Conservation (phyloP, 2,797 vertebrate genomes). For the Diplodus sargus region DNA sequence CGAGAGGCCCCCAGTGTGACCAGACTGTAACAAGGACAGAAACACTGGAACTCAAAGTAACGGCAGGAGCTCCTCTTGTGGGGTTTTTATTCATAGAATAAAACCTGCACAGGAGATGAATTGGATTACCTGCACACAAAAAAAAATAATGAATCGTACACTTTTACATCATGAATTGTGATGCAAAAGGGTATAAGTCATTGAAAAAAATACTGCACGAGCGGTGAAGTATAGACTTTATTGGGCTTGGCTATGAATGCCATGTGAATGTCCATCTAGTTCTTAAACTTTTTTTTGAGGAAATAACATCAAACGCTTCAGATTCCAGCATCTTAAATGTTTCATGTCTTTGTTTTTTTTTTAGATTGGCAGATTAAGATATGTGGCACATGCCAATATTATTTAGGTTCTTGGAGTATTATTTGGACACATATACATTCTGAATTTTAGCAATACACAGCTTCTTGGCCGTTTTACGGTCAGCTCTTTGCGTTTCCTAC, state of each 20-base stretch:
- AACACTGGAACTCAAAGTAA: slow-evolving; percentile 25
- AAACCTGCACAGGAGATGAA: neutral
- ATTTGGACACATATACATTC: too few species aligned
- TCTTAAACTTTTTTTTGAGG: neutral
- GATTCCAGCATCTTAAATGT: too few species aligned
- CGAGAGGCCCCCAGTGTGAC: slow-evolving; percentile 40
- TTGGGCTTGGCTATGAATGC: neutral
- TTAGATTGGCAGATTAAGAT: too few species aligned
- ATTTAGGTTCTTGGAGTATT: too few species aligned
- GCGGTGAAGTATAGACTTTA: neutral
- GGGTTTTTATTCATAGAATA: neutral
- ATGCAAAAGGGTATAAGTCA: too few species aligned
- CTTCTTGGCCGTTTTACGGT: too few species aligned
- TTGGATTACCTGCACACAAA: neutral
- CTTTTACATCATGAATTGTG: neutral
- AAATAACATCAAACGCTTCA: too few species aligned
- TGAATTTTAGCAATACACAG: too few species aligned
- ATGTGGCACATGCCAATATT: too few species aligned
- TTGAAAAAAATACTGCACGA: neutral
- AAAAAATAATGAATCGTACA: neutral
- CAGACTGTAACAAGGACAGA: slow-evolving; percentile 19
- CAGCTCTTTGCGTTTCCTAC: too few species aligned
- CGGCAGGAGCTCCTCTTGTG: neutral
- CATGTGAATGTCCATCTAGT: neutral
- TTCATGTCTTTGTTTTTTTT: too few species aligned